Evolutionary conservation across 2,888 invertebrate species (phyloP), one percentile per base, ranked within the genome.

Genomic region (Synanthedon myopaeformis): DNA sequence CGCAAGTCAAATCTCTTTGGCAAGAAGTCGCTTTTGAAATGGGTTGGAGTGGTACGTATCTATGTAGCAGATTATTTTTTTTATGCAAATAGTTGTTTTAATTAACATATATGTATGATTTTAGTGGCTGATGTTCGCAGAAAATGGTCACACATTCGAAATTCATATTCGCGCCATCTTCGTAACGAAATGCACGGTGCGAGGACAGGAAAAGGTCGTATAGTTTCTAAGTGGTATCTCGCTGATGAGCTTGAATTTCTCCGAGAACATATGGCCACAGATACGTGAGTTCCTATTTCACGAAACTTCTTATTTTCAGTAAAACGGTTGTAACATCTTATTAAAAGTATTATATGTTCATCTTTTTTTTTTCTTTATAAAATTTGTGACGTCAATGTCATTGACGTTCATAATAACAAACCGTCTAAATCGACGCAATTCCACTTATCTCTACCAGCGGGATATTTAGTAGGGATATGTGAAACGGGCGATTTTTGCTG

Each of bases 121-220:
- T 13, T 69, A 86, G 86, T 86, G 62, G 76, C 79, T 51, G 85
- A 85, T 58, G 86, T 84, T 53, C 74, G 86, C 0, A 74, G 86
- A 64, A 86, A 86, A 67, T 86, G 86, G 86, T 85, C 85, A 0
- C 86, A 86, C 74, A 72, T 86, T 59, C 79, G 86, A 67, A 86
- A 86, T 78, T 86, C 86, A 61, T 86, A 85, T 74, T 86, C 86
- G 61, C 76, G 86, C 3, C 86, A 86, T 67, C 76, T 86, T 53
- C 81, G 86, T 64, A 86, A 86, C 74, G 85, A 84, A 76, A 65
- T 81, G 72, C 74, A 76, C 69, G 85, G 86, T 63, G 79, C 81
- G 58, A 79, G 84, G 67, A 86, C 86, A 50, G 80, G 82, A 68
- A 74, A 74, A 60, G 86, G 86, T 56, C 82, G 86, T 64, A 69